Conservation (phyloP, 2,888 invertebrate genomes). For the Cheilosia soror region DNA sequence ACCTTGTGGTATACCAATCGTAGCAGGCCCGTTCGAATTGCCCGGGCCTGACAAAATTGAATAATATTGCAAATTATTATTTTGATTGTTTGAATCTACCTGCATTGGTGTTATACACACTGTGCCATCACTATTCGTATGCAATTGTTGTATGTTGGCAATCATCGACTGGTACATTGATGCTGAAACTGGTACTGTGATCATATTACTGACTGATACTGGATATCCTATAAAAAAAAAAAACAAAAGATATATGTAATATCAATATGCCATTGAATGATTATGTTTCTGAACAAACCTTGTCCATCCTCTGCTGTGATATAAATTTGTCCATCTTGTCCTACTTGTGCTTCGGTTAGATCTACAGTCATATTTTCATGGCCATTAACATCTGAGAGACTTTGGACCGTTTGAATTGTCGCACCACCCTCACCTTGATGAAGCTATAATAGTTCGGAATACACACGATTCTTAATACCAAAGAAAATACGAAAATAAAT, state of each 20-base stretch:
- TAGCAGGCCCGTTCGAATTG: conserved; percentile 59
- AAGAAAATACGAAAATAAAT: neutral
- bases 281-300: conserved; percentile 85
- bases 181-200: conserved; percentile 96
- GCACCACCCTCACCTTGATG: conserved; percentile 88
- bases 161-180: conserved; percentile 99
- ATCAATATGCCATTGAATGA: too few relatives aligned
- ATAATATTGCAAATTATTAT: conserved; percentile 76
- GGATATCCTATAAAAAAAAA: conserved; percentile 84
- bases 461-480: neutral
- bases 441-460: conserved; percentile 83
- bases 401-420: conserved; percentile 88
- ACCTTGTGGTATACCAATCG: conserved; percentile 50
- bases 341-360: conserved; percentile 95
- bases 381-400: conserved; percentile 88
- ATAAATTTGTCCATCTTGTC: conserved; percentile 97
- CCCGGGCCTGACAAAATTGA: conserved; percentile 65
- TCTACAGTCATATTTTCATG: conserved; percentile 94
- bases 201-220: conserved; percentile 95
- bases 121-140: conserved; percentile 89
- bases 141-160: conserved; percentile 92
- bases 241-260: neutral
- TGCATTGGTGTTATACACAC: conserved; percentile 94
- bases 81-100: conserved; percentile 85
- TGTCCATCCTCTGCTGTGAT: conserved; percentile 97